Evolutionary conservation across 2,113 vertebrate species (phyloP).

Genomic region (Anoura caudifer): DNA sequence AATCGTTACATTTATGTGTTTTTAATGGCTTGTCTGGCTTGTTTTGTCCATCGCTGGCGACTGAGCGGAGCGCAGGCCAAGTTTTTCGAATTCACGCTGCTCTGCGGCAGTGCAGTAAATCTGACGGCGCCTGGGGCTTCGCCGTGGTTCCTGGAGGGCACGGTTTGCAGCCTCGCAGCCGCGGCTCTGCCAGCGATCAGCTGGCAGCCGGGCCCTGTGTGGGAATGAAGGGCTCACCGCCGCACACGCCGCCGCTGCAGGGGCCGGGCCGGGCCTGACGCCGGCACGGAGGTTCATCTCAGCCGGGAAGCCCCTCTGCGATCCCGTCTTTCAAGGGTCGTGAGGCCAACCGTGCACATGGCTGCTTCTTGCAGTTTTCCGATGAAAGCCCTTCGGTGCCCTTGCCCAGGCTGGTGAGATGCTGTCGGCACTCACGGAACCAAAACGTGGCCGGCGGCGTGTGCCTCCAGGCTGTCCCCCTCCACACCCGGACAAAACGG

Average conservation of each 20-base stretch:
- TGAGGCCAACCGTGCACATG: accelerated
- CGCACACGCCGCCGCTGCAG: accelerated
- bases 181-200: neutral
- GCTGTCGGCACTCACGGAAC: neutral
- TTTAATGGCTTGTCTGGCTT: constrained; percentile 53
- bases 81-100: neutral
- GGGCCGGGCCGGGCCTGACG: accelerated
- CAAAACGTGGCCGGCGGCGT: accelerated
- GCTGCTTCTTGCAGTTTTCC: neutral
- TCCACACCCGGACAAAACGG: accelerated
- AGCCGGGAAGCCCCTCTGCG: accelerated
- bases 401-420: accelerated
- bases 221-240: accelerated
- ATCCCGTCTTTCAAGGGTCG: accelerated
- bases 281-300: accelerated
- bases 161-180: neutral
- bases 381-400: neutral
- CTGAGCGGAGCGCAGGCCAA: neutral
- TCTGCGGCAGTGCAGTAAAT: neutral
- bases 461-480: neutral
- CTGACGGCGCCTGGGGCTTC: neutral
- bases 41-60: constrained; percentile 29
- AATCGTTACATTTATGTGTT: constrained; percentile 34
- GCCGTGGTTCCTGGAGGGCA: neutral
- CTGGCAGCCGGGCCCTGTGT: neutral